Evolutionary conservation across 1,140 invertebrate genomes (phyloP), one percentile per base, ranked within the genome.

Genomic region (Helicoverpa armigera): DNA sequence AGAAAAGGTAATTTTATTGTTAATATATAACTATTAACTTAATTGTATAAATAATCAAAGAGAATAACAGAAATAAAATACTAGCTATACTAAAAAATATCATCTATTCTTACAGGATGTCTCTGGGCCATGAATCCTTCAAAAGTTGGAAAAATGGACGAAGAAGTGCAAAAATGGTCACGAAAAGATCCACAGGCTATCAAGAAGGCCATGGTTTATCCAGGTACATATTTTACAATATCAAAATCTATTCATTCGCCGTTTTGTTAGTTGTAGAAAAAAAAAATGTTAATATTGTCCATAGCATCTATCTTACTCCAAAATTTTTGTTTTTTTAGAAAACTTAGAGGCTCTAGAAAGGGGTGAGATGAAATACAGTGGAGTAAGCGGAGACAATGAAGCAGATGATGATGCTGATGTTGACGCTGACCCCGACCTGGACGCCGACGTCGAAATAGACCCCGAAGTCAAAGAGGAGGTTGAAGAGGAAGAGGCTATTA

Each of bases 101-200:
- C 29, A 50, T n/a, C 29, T 50, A 53, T 31, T 56, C 18, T 87
- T 90, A 4, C 82, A 95, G 94, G 98, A 3, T 99, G 98, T 89
- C 95, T 99, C 72, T 99, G 99, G 99, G 98, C 98, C 1, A 98
- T 99, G 96, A 99, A 99, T 95, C 98, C 98, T 0, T 97, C 97
- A 14, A 99, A 99, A 93, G 97, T 99, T 16, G 96, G 97, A 29
- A 99, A 99, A 95, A 99, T 99, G 98, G 98, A 99, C 85, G 98
- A 99, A 92, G 99, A 99, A 93, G 98, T 99, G 58, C 98, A 98
- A 85, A 99, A 99, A 91, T 99, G 98, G 98, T 98, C 98, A 9
- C 96, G 98, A 85, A 99, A 99, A 94, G 98, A 99, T 95, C 98
- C 98, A 0, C 91, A 96, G 84, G 97, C 97, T 79, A 97, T 98